phyloP scores from a whole-genome alignment of 1,140 invertebrate species.

The Achroia grisella region DNA sequence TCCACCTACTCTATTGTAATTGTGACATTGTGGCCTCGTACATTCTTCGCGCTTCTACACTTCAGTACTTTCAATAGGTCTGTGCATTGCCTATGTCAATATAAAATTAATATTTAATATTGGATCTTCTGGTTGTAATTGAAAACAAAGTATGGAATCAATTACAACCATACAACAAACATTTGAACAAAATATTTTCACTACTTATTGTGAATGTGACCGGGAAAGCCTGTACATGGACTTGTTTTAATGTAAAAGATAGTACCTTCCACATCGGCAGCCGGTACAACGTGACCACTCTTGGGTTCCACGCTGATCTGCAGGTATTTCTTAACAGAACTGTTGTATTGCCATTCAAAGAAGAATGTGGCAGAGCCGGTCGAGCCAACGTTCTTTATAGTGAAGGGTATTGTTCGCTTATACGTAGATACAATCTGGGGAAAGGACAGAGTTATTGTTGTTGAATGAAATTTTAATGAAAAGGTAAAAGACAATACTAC shows the following conservation, averaged over 20 bases:
- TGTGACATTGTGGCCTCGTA: too few species aligned
- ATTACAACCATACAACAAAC: too few species aligned
- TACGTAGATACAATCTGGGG: constrained; percentile 59
- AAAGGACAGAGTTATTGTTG: neutral
- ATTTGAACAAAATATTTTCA: neutral
- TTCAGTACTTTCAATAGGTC: too few species aligned
- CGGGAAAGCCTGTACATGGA: constrained; percentile 53
- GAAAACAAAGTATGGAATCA: too few species aligned
- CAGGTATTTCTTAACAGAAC: constrained; percentile 48
- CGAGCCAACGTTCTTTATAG: constrained; percentile 56
- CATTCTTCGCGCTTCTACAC: too few species aligned
- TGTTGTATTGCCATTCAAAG: constrained; percentile 52
- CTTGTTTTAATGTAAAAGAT: constrained; percentile 48
- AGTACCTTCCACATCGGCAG: constrained; percentile 35
- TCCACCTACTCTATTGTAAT: too few species aligned
- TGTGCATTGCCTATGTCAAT: too few species aligned
- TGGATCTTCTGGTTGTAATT: too few species aligned
- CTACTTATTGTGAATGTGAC: constrained; percentile 41
- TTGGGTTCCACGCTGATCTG: constrained; percentile 42
- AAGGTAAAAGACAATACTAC: too few species aligned
- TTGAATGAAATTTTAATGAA: too few species aligned
- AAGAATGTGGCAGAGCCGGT: constrained; percentile 59
- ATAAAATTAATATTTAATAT: too few species aligned
- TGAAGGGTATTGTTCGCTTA: constrained; percentile 49
- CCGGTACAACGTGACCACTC: constrained; percentile 42